Base-by-base conservation (phyloP, 2,797 vertebrate species). In the Microcaecilia unicolor region DNA sequence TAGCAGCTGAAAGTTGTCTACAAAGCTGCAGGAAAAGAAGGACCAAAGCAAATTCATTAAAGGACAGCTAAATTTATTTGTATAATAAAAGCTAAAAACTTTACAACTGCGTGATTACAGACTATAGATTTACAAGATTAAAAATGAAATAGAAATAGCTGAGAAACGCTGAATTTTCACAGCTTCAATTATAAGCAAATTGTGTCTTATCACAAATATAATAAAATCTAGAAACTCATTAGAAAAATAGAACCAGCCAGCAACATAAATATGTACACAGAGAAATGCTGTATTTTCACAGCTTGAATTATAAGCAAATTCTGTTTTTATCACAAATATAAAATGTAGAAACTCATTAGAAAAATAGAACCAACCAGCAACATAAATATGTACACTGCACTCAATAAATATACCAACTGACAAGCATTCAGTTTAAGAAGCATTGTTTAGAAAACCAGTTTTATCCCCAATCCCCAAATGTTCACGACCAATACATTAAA, bases 171-270 rank as follows among this genome's bases (percentile, higher is more conserved):
- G n/a, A n/a, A 44, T 42, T 30, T 55, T 32, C 34, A 40, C 23
- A 12, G 18, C 57, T 55, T 49, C 41, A 35, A 30, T 41, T 39
- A 51, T 51, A 44, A 44, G 42, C 48, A 42, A 49, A 61, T 52
- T n/a, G n/a, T 30, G 46, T 41, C 55, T 18, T 26, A 49, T 49
- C 44, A 38, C 14, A 15, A 49, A 46, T 5, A 1, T 67, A 64
- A 49, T 69, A 72, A 74, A 68, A 55, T 60, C 48, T 47, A 38
- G 57, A 55, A 62, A 70, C 69, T 42, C 51, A 60, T 61, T 70
- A 76, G 64, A 69, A 78, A 79, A 78, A 78, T 58, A 69, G 61
- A 67, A 35, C 45, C 44, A 60, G 55, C 18, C 22, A 48, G 44
- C 38, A 61, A 75, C 62, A n/a, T 44, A 70, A 69, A 59, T n/a